Base-by-base conservation (phyloP, 2,888 invertebrate species). In the Clanis bilineata region DNA sequence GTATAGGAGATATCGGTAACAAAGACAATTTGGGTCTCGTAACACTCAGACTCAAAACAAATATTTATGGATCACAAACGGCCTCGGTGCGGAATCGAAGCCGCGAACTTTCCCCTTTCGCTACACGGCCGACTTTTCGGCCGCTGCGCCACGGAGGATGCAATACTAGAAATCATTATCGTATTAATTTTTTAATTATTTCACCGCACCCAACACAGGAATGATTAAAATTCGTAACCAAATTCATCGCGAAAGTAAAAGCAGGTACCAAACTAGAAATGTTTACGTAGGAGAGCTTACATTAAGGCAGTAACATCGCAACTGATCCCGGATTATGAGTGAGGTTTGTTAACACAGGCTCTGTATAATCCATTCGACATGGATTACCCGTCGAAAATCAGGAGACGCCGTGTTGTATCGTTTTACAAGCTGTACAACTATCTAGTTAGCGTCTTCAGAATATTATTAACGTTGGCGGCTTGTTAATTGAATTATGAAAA, bases 321-420 rank as follows among this genome's bases (percentile, higher is more conserved):
- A 47, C 51, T 39, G 25, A 58, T 47, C 47, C 28, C 10, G 47
- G 58, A 58, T 58, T 51, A 58, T 39, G 39, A 39, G 25, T 36
- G 45, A 21, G 58, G 58, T 58, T 58, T 58, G 58, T 58, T 51
- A 58, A 39, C 58, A 58, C 47, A 51, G 58, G 39, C 38, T 39
- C 28, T 38, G 45, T 58, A 18, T 58, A 51, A 58, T 58, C 58
- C 51, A 7, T 51, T 51, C 47, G 21, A 58, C 57, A 51, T 51
- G 51, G 39, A 28, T 25, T 47, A 59, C 32, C 10, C 23, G 38
- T 18, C 43, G 32, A 55, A 44, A 15, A 44, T 55, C 54, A 59
- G 15, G 28, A 43, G 47, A 36, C 44, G 36, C 36, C n/a, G 25
- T 18, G 21, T 6, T n/a, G 36, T 4, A 21, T 58, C 51, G 39